These are phyloP conservation scores for Harpagoxenus sublaevis DNA, from an alignment of 2,888 invertebrate genomes.

Conservation along the genomic window DNA sequence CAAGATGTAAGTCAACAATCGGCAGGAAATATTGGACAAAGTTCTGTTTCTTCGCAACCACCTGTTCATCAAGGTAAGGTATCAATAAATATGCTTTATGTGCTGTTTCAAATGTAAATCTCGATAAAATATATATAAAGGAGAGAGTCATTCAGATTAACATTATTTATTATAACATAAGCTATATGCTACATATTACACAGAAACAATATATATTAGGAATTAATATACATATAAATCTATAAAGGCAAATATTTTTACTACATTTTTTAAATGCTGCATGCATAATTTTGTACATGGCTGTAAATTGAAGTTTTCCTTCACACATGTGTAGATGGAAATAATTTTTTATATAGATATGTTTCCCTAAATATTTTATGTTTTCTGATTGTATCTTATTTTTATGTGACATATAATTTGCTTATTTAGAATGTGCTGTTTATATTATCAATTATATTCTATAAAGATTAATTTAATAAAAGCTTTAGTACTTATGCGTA, in stretches of 20 bases:
- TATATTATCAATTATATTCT: constrained; percentile 1
- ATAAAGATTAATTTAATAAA: neutral
- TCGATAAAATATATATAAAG: neutral
- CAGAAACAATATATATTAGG: neutral
- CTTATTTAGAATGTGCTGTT: constrained; percentile 9
- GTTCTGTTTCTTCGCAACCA: constrained; percentile 81
- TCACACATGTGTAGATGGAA: neutral
- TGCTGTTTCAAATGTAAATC: neutral
- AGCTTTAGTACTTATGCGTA: neutral
- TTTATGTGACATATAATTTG: constrained; percentile 19
- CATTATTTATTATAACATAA: constrained; percentile 21
- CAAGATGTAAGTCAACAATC: constrained; percentile 83
- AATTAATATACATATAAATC: constrained; percentile 8
- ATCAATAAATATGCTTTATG: constrained; percentile 8
- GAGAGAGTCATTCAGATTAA: constrained; percentile 15
- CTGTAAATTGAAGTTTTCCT: constrained; percentile 10
- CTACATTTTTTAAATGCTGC: constrained; percentile 35
- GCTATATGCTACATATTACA: neutral
- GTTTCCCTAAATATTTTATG: constrained; percentile 16
- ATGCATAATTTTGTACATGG: constrained; percentile 46
- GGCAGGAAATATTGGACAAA: constrained; percentile 79
- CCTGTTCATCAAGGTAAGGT: constrained; percentile 83
- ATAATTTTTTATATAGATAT: constrained; percentile 17
- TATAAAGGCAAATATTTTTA: constrained; percentile 9
- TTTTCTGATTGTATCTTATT: neutral